Conservation (phyloP, 2,888 invertebrate species). For the Hydrotaea diabolus region DNA sequence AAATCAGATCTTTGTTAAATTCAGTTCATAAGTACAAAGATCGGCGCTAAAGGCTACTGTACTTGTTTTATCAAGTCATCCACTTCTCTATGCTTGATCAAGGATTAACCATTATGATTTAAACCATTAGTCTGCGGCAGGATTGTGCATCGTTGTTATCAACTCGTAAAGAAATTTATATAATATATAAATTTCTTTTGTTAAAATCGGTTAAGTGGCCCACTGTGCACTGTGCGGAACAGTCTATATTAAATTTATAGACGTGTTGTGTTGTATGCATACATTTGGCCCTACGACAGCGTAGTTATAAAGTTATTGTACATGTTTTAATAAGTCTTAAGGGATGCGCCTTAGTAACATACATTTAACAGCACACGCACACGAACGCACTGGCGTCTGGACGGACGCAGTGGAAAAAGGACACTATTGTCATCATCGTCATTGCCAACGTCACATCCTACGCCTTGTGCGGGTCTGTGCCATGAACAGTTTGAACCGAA, state of each 20-base stretch:
- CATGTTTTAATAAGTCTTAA: constrained; percentile 58
- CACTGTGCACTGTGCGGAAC: not conserved
- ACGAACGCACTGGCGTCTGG: not conserved
- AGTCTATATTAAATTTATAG: constrained; percentile 10
- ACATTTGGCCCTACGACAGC: not conserved
- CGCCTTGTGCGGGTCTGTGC: constrained; percentile 32
- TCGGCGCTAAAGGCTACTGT: no score
- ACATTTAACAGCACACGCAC: constrained; percentile 39
- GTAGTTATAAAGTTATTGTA: constrained; percentile 46
- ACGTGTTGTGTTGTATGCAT: not conserved
- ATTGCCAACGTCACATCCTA: constrained; percentile 43
- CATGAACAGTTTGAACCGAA: not conserved
- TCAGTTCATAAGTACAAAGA: no score
- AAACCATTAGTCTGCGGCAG: no score
- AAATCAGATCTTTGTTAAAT: no score
- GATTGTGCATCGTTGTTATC: no score
- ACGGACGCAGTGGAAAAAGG: constrained; percentile 33
- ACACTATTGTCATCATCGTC: constrained; percentile 37
- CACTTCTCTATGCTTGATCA: no score
- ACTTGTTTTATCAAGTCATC: no score
- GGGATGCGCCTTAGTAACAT: constrained; percentile 62
- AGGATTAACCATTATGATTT: no score
- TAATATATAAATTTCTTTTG: no score
- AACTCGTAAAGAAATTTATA: no score
- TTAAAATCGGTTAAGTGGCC: no score